Percentiles rank a stretch among this genome's conserved stretches.
Conservation (phyloP, 2,113 vertebrate genomes). For the Paradoxurus hermaphroditus region DNA sequence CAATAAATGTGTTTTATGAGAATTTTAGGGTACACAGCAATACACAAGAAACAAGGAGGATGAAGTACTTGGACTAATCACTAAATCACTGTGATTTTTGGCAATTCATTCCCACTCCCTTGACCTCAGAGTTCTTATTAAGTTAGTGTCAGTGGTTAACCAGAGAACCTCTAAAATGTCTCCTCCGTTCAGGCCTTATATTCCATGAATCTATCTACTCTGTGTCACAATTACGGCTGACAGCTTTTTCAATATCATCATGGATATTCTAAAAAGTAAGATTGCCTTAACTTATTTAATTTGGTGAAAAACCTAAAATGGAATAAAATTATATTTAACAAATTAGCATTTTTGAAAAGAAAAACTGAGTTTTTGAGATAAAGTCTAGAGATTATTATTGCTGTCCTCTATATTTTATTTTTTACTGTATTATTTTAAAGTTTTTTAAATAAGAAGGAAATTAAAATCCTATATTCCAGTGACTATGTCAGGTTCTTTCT, state of each 20-base stretch:
- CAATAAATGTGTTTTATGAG: neutral
- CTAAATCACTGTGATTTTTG: neutral
- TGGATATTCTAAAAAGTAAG: neutral
- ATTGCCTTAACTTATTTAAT: neutral
- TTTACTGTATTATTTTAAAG: neutral
- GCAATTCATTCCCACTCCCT: neutral
- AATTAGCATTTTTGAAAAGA: neutral
- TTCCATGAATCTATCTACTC: neutral
- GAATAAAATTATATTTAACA: neutral
- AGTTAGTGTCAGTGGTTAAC: neutral
- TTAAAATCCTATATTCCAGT: neutral
- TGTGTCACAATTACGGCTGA: neutral
- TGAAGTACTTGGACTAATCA: neutral
- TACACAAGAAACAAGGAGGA: neutral
- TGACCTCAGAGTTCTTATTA: neutral
- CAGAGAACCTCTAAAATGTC: neutral
- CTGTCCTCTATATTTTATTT: neutral
- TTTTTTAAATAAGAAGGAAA: neutral
- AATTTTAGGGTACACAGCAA: neutral
- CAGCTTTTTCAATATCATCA: neutral
- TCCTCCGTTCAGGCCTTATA: neutral
- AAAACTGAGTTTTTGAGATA: neutral
- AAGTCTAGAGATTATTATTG: neutral
- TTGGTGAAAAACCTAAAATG: neutral
- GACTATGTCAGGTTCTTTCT: neutral